Conservation (phyloP, 1,140 invertebrate species). For the Tyrophagus putrescentiae region DNA sequence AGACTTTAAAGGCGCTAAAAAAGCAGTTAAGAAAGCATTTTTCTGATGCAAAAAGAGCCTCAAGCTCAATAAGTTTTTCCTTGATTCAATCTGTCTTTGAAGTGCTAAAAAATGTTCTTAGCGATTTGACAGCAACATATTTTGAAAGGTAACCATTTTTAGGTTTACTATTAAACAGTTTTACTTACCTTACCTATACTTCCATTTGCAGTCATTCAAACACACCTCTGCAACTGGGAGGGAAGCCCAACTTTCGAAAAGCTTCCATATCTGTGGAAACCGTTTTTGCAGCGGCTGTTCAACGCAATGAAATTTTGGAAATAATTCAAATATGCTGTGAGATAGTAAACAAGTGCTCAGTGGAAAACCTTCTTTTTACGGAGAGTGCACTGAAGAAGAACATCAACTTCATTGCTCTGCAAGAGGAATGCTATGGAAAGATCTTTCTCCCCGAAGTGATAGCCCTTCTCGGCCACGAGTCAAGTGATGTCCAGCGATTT, state of each 20-base stretch:
- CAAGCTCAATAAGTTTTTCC: background rate
- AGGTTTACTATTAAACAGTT: no score
- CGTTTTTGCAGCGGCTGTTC: background rate
- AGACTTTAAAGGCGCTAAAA: background rate
- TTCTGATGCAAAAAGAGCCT: background rate
- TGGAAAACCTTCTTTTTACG: background rate
- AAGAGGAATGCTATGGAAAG: constrained; percentile 1
- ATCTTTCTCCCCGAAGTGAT: constrained; percentile 4
- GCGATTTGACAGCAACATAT: background rate
- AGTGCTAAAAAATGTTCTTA: background rate
- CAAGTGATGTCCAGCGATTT: constrained; percentile 15
- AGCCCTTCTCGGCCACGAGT: constrained; percentile 11
- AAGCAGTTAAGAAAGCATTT: background rate
- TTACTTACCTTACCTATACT: no score
- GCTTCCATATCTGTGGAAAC: background rate
- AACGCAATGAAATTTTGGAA: constrained; percentile 6
- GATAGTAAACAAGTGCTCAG: background rate
- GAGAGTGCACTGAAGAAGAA: background rate
- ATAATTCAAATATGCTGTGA: background rate
- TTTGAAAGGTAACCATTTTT: no score
- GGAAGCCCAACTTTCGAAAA: background rate
- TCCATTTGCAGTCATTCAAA: background rate
- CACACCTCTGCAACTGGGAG: background rate
- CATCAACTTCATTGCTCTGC: background rate
- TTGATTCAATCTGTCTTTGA: background rate